phyloP scores from a whole-genome alignment of 2,797 vertebrate genomes.

The Petrocephalus sullivani region DNA sequence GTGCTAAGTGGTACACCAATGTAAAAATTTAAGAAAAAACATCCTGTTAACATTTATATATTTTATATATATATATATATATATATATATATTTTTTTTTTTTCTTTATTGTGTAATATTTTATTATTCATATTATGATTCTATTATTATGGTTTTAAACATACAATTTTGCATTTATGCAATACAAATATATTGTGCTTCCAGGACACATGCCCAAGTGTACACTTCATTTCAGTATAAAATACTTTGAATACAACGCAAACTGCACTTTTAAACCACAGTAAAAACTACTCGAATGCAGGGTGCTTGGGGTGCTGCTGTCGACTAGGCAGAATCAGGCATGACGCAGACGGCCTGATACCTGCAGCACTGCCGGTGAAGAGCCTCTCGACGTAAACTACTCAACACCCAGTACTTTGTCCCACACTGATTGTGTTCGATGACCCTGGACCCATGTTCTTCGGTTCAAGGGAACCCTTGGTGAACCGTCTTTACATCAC shows the following conservation, averaged over 20 bases:
- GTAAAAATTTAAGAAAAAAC: not conserved
- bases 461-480: slow-evolving; percentile 28
- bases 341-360: slow-evolving; percentile 26
- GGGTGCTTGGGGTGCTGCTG: slow-evolving; percentile 11
- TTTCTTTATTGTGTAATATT: not conserved
- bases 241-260: not conserved
- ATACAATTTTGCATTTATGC: not conserved
- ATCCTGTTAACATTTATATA: not conserved
- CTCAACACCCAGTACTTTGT: slow-evolving; percentile 43
- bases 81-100: not conserved
- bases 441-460: slow-evolving; percentile 20
- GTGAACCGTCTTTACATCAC: slow-evolving; percentile 25
- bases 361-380: slow-evolving; percentile 27
- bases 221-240: not conserved
- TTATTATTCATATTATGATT: not conserved
- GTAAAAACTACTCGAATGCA: slow-evolving; percentile 30
- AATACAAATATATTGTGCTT: not conserved
- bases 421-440: slow-evolving; percentile 30
- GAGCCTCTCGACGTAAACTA: slow-evolving; percentile 41
- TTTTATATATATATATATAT: not conserved
- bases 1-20: not conserved
- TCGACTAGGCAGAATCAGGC: slow-evolving; percentile 35
- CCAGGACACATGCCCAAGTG: not conserved
- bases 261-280: not conserved
- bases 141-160: not conserved